Conservation (phyloP, 2,797 vertebrate genomes). For the Lindbergichthys nudifrons region DNA sequence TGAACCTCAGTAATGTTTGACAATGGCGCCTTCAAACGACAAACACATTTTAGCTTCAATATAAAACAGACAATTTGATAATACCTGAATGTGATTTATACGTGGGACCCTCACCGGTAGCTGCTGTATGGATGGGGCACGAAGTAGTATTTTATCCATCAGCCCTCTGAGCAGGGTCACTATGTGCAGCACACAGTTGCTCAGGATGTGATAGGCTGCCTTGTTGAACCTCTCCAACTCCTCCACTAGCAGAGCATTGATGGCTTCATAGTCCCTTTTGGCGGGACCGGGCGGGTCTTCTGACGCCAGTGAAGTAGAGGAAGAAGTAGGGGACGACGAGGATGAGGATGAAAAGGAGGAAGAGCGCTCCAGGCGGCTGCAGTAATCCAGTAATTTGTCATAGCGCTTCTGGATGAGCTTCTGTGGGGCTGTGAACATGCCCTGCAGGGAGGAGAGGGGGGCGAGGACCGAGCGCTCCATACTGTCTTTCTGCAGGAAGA, state of each 20-base stretch:
- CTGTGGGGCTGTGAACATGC: slow-evolving; percentile 93
- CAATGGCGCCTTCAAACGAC: slow-evolving; percentile 80
- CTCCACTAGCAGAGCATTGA: slow-evolving; percentile 94
- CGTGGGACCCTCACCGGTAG: slow-evolving; percentile 83
- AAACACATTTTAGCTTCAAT: slow-evolving; percentile 2
- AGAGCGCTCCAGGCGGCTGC: slow-evolving; percentile 88
- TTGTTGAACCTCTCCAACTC: slow-evolving; percentile 94
- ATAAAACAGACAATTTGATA: neutral
- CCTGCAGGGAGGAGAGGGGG: slow-evolving; percentile 89
- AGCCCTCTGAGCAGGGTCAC: slow-evolving; percentile 84
- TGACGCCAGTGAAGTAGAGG: slow-evolving; percentile 54
- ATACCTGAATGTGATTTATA: neutral
- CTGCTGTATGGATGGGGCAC: slow-evolving; percentile 79
- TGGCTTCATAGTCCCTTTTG: slow-evolving; percentile 92
- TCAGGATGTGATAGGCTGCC: slow-evolving; percentile 86
- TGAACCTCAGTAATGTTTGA: slow-evolving; percentile 91
- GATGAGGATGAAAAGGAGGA: slow-evolving; percentile 78
- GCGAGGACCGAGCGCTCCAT: slow-evolving; percentile 87
- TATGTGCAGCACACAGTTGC: slow-evolving; percentile 88
- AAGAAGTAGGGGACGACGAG: slow-evolving; percentile 52
- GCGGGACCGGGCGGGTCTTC: slow-evolving; percentile 87
- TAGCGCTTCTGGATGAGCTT: slow-evolving; percentile 99
- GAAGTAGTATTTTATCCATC: slow-evolving; percentile 75
- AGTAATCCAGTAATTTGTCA: slow-evolving; percentile 95
- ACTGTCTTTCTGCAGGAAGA: slow-evolving; percentile 81